phyloP scores from a whole-genome alignment of 2,113 vertebrate genomes.

The Phaethon lepturus region DNA sequence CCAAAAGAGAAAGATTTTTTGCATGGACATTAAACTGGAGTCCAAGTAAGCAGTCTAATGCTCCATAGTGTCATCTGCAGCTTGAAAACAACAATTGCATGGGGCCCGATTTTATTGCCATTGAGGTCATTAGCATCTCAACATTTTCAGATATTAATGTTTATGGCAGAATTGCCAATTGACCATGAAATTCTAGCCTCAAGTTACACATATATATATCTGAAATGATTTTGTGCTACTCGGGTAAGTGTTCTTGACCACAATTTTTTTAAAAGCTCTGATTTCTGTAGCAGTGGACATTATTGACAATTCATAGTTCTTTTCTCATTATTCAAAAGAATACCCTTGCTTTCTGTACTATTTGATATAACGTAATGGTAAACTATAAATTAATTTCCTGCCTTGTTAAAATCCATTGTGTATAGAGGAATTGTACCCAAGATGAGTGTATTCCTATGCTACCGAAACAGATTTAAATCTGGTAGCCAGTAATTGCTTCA shows the following conservation, averaged over 20 bases:
- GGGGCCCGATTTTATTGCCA: background rate
- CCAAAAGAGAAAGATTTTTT: background rate
- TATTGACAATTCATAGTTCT: background rate
- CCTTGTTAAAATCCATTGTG: background rate
- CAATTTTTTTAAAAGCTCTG: background rate
- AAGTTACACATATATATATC: background rate
- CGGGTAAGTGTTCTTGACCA: background rate
- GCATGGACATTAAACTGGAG: background rate
- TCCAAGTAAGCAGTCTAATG: background rate
- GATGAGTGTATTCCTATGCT: background rate
- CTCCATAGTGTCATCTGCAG: background rate
- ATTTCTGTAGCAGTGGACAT: background rate
- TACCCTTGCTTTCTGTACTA: background rate
- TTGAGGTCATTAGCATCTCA: rapidly evolving
- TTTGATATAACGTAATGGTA: background rate
- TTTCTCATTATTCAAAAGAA: background rate
- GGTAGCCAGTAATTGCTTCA: background rate
- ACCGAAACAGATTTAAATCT: background rate
- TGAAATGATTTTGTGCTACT: background rate
- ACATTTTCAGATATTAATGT: background rate
- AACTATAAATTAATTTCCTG: background rate
- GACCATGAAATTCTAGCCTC: background rate
- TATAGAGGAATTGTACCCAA: background rate
- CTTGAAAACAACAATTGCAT: background rate
- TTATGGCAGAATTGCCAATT: background rate